Conservation (phyloP, 2,797 vertebrate species). For the Eptatretus atami region DNA sequence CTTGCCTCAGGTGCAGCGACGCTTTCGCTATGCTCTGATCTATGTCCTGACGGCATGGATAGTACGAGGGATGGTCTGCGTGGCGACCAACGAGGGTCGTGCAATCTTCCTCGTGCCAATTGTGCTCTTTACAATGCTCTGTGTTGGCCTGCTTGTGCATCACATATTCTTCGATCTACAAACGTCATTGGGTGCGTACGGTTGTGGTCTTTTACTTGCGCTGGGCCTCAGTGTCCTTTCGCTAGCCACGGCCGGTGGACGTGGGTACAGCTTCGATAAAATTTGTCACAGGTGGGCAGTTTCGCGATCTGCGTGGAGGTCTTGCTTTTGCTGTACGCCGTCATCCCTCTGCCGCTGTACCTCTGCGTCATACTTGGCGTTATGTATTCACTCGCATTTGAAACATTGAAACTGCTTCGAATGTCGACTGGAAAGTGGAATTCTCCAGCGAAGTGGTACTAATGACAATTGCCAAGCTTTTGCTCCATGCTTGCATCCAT, state of each 20-base stretch:
- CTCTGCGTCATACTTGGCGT: conserved; percentile 51
- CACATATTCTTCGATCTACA: conserved; percentile 48
- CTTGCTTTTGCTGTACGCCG: conserved; percentile 58
- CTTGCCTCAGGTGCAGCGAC: conserved; percentile 64
- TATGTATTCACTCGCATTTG: conserved; percentile 52
- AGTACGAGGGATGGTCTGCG: conserved; percentile 58
- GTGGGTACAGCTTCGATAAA: conserved; percentile 8
- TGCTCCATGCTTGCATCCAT: conserved; percentile 64
- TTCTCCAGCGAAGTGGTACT: neutral
- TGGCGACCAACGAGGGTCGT: conserved; percentile 26
- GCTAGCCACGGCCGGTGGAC: conserved; percentile 28
- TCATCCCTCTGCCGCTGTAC: conserved; percentile 67
- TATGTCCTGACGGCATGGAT: conserved; percentile 42
- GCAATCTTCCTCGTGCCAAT: conserved; percentile 33
- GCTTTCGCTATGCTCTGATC: conserved; percentile 67
- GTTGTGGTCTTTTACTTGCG: conserved; percentile 37
- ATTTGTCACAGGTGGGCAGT: conserved; percentile 52
- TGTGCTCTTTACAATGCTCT: conserved; percentile 31
- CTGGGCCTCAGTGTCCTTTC: conserved; percentile 46
- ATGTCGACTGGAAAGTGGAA: neutral
- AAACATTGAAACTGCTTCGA: conserved; percentile 24
- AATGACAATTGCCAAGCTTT: conserved; percentile 26
- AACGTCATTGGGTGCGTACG: conserved; percentile 38
- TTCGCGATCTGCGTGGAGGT: conserved; percentile 80
- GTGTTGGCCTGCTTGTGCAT: conserved; percentile 40